phyloP scores from a whole-genome alignment of 2,888 invertebrate species.

The Myopa tessellatipennis region DNA sequence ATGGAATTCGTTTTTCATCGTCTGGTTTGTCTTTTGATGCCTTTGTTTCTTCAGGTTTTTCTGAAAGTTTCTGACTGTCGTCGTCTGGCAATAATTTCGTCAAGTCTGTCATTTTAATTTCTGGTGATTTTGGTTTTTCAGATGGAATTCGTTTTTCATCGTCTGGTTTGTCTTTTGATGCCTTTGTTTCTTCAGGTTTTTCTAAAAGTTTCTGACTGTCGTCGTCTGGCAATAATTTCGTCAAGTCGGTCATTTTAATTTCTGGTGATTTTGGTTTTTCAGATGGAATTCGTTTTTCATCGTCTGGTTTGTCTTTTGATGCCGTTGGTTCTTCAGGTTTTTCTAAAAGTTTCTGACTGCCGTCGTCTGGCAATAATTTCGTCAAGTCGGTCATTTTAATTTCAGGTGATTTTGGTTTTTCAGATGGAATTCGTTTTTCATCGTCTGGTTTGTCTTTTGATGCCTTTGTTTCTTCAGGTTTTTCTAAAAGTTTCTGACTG shows the following conservation, averaged over 20 bases:
- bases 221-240: neutral
- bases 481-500: too few species aligned
- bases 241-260: neutral
- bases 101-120: neutral
- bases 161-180: neutral
- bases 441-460: too few species aligned
- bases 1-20: neutral
- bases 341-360: too few species aligned
- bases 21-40: neutral
- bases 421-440: too few species aligned
- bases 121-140: neutral
- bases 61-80: neutral
- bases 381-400: too few species aligned
- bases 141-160: neutral
- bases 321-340: too few species aligned
- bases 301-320: too few species aligned
- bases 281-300: constrained; percentile 48
- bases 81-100: neutral
- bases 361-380: too few species aligned
- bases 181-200: too few species aligned
- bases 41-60: neutral
- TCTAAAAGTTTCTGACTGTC: too few species aligned
- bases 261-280: constrained; percentile 37
- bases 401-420: too few species aligned
- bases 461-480: too few species aligned